A percentile compares a stretch with the other conserved stretches of the same genome.
Conservation (phyloP, 2,113 vertebrate species). For the Telmatochromis brachygnathus region DNA sequence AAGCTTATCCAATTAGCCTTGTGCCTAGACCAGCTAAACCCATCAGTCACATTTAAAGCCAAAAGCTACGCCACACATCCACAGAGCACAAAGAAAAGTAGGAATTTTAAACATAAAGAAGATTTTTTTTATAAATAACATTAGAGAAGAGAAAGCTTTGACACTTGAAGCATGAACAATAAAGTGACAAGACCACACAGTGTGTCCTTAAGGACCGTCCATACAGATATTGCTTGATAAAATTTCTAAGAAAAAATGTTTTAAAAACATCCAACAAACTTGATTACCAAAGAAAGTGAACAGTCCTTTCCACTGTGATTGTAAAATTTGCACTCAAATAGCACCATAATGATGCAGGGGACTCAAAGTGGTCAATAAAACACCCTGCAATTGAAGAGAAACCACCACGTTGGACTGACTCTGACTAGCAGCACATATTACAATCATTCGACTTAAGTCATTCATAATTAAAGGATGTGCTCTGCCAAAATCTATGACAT, state of each 20-base stretch:
- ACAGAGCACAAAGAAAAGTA: not conserved
- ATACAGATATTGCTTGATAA: not conserved
- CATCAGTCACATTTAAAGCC: constrained; percentile 25
- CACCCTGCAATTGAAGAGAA: not conserved
- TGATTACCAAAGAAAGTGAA: not conserved
- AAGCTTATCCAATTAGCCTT: constrained; percentile 48
- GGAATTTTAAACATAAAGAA: not conserved
- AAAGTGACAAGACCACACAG: constrained; percentile 30
- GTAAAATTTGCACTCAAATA: not conserved
- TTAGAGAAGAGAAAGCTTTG: constrained; percentile 1
- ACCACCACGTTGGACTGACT: not conserved
- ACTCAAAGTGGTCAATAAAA: not conserved
- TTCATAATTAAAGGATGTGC: not conserved
- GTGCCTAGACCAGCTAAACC: constrained; percentile 11
- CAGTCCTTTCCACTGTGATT: not conserved
- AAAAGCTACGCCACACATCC: constrained; percentile 2
- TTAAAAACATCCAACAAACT: not conserved
- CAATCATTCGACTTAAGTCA: not conserved
- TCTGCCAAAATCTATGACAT: not conserved
- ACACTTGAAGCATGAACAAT: constrained; percentile 19
- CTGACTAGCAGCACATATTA: not conserved
- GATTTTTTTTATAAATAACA: not conserved
- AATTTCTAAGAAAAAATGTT: not conserved
- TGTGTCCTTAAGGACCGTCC: not conserved
- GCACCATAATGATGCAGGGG: not conserved